These are phyloP conservation scores for Cephus spinipes DNA, from an alignment of 2,888 invertebrate species.

Conservation along the genomic window DNA sequence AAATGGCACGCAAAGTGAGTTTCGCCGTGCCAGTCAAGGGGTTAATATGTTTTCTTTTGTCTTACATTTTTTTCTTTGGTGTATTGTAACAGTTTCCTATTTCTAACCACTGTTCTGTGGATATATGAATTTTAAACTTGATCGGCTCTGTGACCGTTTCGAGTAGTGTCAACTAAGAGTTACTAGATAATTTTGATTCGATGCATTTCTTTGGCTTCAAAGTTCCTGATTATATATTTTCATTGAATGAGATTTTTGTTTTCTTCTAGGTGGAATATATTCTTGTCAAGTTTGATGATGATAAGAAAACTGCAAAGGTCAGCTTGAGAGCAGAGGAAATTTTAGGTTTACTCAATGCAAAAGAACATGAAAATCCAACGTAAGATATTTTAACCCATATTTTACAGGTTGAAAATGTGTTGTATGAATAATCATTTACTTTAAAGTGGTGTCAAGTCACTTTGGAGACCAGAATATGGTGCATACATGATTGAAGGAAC, in stretches of 20 bases:
- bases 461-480: slow-evolving; percentile 99
- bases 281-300: slow-evolving; percentile 93
- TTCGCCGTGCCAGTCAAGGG: too few species aligned
- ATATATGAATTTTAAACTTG: too few species aligned
- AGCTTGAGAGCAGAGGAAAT: slow-evolving; percentile 87
- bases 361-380: slow-evolving; percentile 82
- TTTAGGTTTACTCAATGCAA: slow-evolving; percentile 83
- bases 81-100: neutral
- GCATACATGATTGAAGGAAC: slow-evolving; percentile 99
- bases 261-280: slow-evolving; percentile 87
- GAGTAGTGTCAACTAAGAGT: too few species aligned
- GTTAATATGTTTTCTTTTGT: slow-evolving; percentile 15
- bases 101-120: neutral
- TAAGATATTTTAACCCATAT: slow-evolving; percentile 59
- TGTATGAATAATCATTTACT: slow-evolving; percentile 18
- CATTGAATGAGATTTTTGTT: neutral
- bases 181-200: too few species aligned
- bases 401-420: slow-evolving; percentile 8
- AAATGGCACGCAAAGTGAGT: too few species aligned
- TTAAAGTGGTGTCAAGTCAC: slow-evolving; percentile 76
- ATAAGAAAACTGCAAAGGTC: slow-evolving; percentile 83
- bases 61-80: slow-evolving; percentile 8
- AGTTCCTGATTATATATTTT: too few species aligned
- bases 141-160: too few species aligned
- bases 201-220: too few species aligned